These are phyloP conservation scores for Philonicus albiceps DNA, from an alignment of 2,888 invertebrate species.

Conservation along the genomic window DNA sequence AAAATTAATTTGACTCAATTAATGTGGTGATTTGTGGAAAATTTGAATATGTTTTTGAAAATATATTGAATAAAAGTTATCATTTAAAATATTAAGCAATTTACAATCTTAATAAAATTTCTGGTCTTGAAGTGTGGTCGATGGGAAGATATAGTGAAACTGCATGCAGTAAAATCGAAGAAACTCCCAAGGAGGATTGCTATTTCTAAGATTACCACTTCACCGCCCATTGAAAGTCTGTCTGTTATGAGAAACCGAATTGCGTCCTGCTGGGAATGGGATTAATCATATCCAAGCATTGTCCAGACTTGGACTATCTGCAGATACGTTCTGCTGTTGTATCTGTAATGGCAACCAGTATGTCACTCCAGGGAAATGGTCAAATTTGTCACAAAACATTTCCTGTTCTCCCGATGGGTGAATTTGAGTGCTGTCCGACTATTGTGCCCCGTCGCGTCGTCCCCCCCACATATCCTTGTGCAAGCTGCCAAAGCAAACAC, in stretches of 20 bases:
- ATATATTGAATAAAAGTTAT: too few species aligned
- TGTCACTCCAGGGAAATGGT: conserved; percentile 21
- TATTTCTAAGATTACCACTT: background rate
- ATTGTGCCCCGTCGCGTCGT: background rate
- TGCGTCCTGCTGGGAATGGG: background rate
- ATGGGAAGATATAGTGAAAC: background rate
- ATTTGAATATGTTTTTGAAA: too few species aligned
- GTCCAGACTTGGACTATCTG: background rate
- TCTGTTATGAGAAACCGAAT: background rate
- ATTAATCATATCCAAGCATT: background rate
- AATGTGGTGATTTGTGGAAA: too few species aligned
- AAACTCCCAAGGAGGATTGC: background rate
- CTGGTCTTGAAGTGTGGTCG: background rate
- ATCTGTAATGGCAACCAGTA: background rate
- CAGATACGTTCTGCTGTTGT: background rate
- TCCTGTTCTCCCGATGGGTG: background rate
- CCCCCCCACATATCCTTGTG: background rate
- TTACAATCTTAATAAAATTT: background rate
- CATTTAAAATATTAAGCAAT: too few species aligned
- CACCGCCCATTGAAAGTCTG: background rate
- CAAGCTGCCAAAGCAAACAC: background rate
- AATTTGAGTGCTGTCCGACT: background rate
- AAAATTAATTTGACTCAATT: too few species aligned
- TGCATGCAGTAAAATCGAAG: background rate
- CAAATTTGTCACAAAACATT: conserved; percentile 20